Evolutionary conservation across 1,140 invertebrate genomes (phyloP), one percentile per base, ranked within the genome.

Genomic region (Heliconius congener): DNA sequence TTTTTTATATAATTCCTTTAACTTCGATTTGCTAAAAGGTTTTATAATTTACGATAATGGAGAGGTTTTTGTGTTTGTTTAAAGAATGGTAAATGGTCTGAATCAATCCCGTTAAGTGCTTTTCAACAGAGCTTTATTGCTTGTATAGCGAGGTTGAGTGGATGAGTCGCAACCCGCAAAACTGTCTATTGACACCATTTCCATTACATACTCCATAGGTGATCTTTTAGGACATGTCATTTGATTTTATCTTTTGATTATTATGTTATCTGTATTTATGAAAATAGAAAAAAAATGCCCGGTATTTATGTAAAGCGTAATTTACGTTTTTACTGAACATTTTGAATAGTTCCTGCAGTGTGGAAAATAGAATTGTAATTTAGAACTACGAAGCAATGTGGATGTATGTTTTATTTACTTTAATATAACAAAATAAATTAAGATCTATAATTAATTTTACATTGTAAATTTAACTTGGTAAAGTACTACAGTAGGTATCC

Each of bases 101-200:
- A 94, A 94, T 94, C 93, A 95, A 94, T 95, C 91, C 87, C 90
- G 91, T 91, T 95, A 94, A 95, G 94, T 95, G 94, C 91, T 94
- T 95, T 95, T 94, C 92, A 92, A 91, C 90, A 87, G 91, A 93
- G 93, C 93, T 95, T 94, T 95, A 95, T 94, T 93, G 93, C 90
- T 91, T 92, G 92, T 93, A 88, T 86, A 90, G 87, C 85, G 86
- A 85, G 85, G 86, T 91, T 81, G 87, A 90, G 87, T 90, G 89
- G 88, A 89, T 89, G 86, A 90, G 81, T 80, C 84, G 84, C 77
- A 85, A 81, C 73, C 80, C 73, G 80, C 81, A 77, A 78, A 73
- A 81, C 82, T 55, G 79, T 83, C 82, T 85, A 83, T 81, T 84
- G 79, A 83, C 79, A 81, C 76, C 76, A 70, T 71, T 77, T 77